A percentile compares a stretch with the other conserved stretches of the same genome.
Evolutionary conservation across 2,797 vertebrate genomes (phyloP).

Genomic region (Lepilemur septentrionalis): DNA sequence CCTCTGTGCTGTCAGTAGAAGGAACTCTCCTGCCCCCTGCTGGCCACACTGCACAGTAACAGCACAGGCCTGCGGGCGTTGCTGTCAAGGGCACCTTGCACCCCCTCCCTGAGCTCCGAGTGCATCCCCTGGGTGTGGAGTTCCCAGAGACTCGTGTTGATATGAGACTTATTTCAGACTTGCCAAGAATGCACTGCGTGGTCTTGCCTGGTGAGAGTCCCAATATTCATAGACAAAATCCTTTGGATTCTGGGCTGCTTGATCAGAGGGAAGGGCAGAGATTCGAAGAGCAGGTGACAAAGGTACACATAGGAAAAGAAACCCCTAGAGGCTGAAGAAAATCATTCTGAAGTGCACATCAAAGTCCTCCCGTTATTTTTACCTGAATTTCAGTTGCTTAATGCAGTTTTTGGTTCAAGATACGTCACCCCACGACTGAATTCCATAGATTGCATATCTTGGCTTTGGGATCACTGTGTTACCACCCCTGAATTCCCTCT

Average conservation of each 20-base stretch:
- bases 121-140: too few relatives aligned
- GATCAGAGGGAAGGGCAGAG: not conserved
- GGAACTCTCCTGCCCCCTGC: constrained; percentile 21
- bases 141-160: not conserved
- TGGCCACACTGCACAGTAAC: not conserved
- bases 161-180: not conserved
- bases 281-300: not conserved
- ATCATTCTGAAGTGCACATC: not conserved
- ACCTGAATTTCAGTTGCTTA: not conserved
- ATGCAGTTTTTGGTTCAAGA: not conserved
- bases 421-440: not conserved
- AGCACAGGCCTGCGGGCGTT: fast-evolving
- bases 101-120: fast-evolving
- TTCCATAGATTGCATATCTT: not conserved
- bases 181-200: not conserved
- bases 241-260: not conserved
- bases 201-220: not conserved
- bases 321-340: not conserved
- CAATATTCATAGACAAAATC: not conserved
- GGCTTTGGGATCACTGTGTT: not conserved
- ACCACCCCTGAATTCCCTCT: too few relatives aligned
- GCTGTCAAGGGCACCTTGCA: too few relatives aligned
- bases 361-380: not conserved
- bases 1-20: not conserved
- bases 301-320: not conserved